Evolutionary conservation across 1,140 invertebrate species (phyloP).

Genomic region (Lutraria rhynchaena): DNA sequence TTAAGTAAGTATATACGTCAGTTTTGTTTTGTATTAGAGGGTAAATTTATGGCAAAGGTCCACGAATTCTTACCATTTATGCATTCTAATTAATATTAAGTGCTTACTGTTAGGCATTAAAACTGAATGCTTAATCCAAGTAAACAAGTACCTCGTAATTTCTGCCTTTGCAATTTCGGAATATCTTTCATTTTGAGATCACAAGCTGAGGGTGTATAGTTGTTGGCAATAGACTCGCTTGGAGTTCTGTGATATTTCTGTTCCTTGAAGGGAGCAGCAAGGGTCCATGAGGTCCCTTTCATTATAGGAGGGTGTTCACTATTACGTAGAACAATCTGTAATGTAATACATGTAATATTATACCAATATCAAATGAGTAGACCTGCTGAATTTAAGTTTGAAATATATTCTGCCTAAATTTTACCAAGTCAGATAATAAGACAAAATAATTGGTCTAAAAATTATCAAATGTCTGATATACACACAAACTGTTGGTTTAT

Average conservation of each 20-base stretch:
- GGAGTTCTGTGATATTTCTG: slow-evolving; percentile 84
- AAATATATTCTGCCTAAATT: too few relatives aligned
- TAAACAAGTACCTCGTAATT: slow-evolving; percentile 67
- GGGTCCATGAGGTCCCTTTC: slow-evolving; percentile 82
- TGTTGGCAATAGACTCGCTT: slow-evolving; percentile 86
- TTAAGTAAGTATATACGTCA: too few relatives aligned
- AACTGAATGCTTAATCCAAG: not conserved
- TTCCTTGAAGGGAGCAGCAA: slow-evolving; percentile 82
- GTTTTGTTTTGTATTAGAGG: too few relatives aligned
- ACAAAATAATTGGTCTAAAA: too few relatives aligned
- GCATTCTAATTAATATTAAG: not conserved
- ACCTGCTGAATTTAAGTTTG: too few relatives aligned
- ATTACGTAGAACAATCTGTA: slow-evolving; percentile 80
- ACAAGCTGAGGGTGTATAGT: slow-evolving; percentile 84
- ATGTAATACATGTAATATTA: too few relatives aligned
- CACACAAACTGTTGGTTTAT: too few relatives aligned
- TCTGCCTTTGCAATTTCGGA: slow-evolving; percentile 78
- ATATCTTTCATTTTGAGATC: slow-evolving; percentile 84
- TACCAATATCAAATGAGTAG: too few relatives aligned
- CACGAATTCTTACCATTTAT: not conserved
- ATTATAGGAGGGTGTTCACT: slow-evolving; percentile 82
- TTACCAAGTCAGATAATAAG: too few relatives aligned
- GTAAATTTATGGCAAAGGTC: not conserved
- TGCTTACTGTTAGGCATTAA: not conserved
- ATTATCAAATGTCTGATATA: too few relatives aligned